Evolutionary conservation across 2,113 vertebrate genomes (phyloP).

Genomic region (Rafetus swinhoei): DNA sequence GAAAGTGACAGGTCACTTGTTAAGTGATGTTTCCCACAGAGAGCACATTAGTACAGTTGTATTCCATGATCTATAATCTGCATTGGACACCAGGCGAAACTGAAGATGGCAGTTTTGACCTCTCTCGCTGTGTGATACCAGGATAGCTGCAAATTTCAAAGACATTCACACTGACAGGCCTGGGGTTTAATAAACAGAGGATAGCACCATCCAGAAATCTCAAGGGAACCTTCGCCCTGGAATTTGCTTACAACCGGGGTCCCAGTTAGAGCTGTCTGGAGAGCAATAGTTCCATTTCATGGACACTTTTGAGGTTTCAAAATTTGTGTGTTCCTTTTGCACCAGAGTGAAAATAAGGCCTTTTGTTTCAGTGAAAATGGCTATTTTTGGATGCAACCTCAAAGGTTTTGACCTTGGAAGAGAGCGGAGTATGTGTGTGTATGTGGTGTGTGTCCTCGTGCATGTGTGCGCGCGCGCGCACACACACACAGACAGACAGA

Average conservation of each 20-base stretch:
- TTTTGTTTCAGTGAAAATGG: no score
- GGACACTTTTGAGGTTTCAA: no score
- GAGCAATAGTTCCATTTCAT: background rate
- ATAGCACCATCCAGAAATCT: background rate
- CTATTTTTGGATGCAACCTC: no score
- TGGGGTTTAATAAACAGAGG: background rate
- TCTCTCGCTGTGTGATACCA: background rate
- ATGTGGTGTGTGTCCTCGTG: no score
- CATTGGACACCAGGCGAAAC: background rate
- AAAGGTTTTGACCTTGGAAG: no score
- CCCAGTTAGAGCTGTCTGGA: background rate
- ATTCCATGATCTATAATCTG: accelerated
- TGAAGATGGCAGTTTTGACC: background rate
- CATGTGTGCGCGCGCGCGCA: no score
- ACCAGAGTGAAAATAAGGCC: no score
- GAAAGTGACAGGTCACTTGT: background rate
- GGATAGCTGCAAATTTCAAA: background rate
- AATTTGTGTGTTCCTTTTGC: no score
- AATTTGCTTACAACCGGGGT: background rate
- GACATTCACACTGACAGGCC: background rate
- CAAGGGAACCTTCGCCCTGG: background rate
- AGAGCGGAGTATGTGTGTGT: no score
- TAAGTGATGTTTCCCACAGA: background rate
- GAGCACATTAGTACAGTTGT: background rate
- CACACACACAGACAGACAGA: no score